Evolutionary conservation across 2,888 invertebrate species (phyloP).

Genomic region (Chromoteleia sp.): DNA sequence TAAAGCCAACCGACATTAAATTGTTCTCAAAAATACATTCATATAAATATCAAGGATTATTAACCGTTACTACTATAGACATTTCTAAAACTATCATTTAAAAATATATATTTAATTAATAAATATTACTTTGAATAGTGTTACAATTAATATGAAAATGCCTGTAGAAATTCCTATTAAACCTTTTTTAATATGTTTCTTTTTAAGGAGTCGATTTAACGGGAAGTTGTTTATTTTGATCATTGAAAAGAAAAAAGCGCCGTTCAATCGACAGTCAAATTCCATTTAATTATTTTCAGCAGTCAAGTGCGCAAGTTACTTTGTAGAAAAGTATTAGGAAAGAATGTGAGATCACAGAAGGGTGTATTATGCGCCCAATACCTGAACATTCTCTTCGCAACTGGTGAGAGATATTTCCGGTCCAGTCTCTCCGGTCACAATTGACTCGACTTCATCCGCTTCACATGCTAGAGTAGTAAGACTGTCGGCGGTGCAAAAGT

Average conservation of each 20-base stretch:
- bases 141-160: conserved; percentile 25
- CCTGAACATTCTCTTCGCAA: conserved; percentile 84
- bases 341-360: conserved; percentile 72
- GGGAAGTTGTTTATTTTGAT: not conserved
- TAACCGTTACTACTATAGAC: conserved; percentile 38
- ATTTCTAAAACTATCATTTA: conserved; percentile 5
- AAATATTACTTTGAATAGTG: not conserved
- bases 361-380: conserved; percentile 81
- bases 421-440: conserved; percentile 77
- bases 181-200: conserved; percentile 29
- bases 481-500: conserved; percentile 86
- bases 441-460: conserved; percentile 81
- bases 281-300: conserved; percentile 15
- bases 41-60: conserved; percentile 24
- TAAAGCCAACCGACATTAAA: conserved; percentile 29
- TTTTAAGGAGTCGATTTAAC: conserved; percentile 25
- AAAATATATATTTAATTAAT: conserved; percentile 1
- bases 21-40: conserved; percentile 14
- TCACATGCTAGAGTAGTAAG: conserved; percentile 80
- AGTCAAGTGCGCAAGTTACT: conserved; percentile 38
- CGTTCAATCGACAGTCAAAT: conserved; percentile 28
- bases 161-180: conserved; percentile 35
- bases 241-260: not conserved
- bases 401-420: conserved; percentile 83
- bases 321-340: conserved; percentile 51